Percentiles rank a stretch among this genome's conserved stretches.
Conservation (phyloP, 2,888 invertebrate genomes). For the Cyaniris semiargus region DNA sequence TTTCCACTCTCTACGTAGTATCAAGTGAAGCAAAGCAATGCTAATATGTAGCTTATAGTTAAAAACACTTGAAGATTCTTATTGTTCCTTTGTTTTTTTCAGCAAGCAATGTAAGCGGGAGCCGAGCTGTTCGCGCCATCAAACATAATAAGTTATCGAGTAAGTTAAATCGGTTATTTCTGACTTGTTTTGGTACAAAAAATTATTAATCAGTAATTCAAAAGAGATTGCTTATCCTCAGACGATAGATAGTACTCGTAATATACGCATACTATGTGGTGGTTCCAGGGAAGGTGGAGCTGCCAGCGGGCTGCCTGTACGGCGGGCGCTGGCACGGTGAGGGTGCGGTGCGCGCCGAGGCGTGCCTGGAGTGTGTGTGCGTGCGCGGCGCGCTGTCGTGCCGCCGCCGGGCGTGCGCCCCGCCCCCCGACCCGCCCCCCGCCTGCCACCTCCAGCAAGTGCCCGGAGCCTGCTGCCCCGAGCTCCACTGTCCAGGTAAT, state of each 20-base stretch:
- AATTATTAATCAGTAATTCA: background rate
- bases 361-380: slow-evolving; percentile 90
- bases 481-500: slow-evolving; percentile 86
- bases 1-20: no score
- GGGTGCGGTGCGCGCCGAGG: slow-evolving; percentile 85
- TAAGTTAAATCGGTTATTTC: slow-evolving; percentile 10
- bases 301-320: slow-evolving; percentile 83
- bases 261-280: background rate
- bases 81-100: background rate
- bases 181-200: background rate
- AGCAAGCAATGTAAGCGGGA: slow-evolving; percentile 6
- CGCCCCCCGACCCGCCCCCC: slow-evolving; percentile 86
- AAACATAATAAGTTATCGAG: background rate
- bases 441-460: slow-evolving; percentile 87
- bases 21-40: no score
- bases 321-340: slow-evolving; percentile 85
- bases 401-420: slow-evolving; percentile 87
- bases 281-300: slow-evolving; percentile 39
- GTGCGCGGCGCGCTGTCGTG: slow-evolving; percentile 86
- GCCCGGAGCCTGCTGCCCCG: slow-evolving; percentile 87
- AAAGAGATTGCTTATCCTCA: background rate
- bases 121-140: background rate
- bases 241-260: background rate
- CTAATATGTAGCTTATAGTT: background rate
- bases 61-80: background rate